phyloP scores from a whole-genome alignment of 2,888 invertebrate genomes.

The Luperina nickerlii region DNA sequence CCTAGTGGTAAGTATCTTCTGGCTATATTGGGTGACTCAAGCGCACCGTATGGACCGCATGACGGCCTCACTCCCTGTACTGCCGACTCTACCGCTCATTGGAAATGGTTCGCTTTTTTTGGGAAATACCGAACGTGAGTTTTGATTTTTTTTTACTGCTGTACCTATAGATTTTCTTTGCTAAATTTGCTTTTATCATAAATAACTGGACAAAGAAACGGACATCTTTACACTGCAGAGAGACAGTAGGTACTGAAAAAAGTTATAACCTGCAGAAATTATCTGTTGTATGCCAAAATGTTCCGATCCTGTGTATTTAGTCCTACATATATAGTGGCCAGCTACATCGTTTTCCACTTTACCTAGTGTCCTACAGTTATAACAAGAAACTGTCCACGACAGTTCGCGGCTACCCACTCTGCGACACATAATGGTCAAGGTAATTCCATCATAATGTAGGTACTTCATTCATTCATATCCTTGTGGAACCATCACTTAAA shows the following conservation, averaged over 20 bases:
- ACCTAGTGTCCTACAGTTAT: not conserved
- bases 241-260: not conserved
- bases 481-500: slow-evolving; percentile 8
- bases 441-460: slow-evolving; percentile 4
- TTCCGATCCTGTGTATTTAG: too few relatives aligned
- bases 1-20: slow-evolving; percentile 68
- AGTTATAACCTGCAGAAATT: not conserved
- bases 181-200: not conserved
- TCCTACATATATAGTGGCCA: too few relatives aligned
- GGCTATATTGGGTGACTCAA: slow-evolving; percentile 71
- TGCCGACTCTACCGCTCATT: slow-evolving; percentile 77
- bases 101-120: slow-evolving; percentile 82
- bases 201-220: not conserved
- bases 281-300: too few relatives aligned
- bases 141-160: not conserved
- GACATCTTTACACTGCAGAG: not conserved
- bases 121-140: slow-evolving; percentile 81
- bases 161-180: too few relatives aligned
- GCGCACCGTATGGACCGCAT: slow-evolving; percentile 74
- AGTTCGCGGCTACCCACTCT: not conserved
- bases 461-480: slow-evolving; percentile 7
- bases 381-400: not conserved
- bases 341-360: not conserved
- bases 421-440: slow-evolving; percentile 15
- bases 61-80: slow-evolving; percentile 75